Percentiles rank a stretch among this genome's conserved stretches.
phyloP scores from a whole-genome alignment of 1,140 invertebrate species.

The Drosophila navojoa region DNA sequence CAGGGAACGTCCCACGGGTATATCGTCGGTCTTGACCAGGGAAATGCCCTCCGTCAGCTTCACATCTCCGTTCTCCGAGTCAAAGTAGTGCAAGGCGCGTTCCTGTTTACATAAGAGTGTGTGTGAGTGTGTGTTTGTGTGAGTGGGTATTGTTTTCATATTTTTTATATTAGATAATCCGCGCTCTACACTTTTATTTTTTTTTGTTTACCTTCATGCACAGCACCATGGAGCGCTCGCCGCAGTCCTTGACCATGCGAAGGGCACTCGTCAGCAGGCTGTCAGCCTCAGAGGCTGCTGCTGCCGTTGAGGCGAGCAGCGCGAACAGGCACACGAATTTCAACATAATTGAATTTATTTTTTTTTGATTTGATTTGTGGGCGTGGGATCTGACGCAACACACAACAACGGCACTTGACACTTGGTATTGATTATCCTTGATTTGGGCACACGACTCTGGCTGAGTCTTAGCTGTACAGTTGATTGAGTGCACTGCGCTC shows the following conservation, averaged over 20 bases:
- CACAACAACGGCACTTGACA: background rate
- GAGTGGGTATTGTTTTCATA: background rate
- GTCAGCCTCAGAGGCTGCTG: slow-evolving; percentile 73
- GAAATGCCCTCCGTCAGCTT: slow-evolving; percentile 88
- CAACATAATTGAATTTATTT: slow-evolving; percentile 85
- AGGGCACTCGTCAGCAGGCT: slow-evolving; percentile 86
- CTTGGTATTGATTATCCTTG: slow-evolving; percentile 40
- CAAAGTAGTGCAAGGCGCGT: slow-evolving; percentile 88
- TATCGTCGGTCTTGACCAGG: slow-evolving; percentile 87
- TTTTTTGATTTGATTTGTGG: slow-evolving; percentile 7
- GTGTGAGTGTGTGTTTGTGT: background rate
- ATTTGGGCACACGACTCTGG: slow-evolving; percentile 37
- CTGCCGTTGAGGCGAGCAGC: slow-evolving; percentile 85
- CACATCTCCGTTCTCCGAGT: slow-evolving; percentile 85
- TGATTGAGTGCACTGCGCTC: slow-evolving; percentile 77
- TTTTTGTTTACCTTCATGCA: slow-evolving; percentile 87
- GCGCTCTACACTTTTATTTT: no score
- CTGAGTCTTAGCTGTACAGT: slow-evolving; percentile 39
- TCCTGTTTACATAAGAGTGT: slow-evolving; percentile 84
- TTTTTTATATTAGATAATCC: slow-evolving; percentile 1
- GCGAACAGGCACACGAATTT: slow-evolving; percentile 84
- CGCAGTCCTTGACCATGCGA: slow-evolving; percentile 88
- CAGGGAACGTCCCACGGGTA: slow-evolving; percentile 85
- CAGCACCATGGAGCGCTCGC: slow-evolving; percentile 88
- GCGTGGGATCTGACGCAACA: background rate